Evolutionary conservation across 2,113 vertebrate genomes (phyloP), one percentile per base, ranked within the genome.

Genomic region (Blennius ocellaris): DNA sequence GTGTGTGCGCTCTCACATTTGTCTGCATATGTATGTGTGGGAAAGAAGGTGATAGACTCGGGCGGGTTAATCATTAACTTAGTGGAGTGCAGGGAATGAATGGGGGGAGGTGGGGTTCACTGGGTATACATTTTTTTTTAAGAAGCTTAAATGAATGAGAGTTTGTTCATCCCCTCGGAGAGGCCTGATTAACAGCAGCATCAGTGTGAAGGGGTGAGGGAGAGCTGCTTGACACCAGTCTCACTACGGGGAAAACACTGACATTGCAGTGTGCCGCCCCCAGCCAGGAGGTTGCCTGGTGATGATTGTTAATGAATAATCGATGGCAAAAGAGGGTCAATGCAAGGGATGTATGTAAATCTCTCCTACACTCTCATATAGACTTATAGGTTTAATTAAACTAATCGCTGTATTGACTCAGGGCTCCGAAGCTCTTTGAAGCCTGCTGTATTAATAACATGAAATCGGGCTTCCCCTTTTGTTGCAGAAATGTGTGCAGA

Each of bases 331-430:
- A 48, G 65, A 53, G 67, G 80, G 77, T 87, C 81, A 85, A 30
- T 47, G 65, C 17, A 78, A 69, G 75, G 69, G 52, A 76, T 79
- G 82, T 70, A 76, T 79, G 76, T 63, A 83, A 87, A 88, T 90
- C 86, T 83, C 68, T 40, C 70, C 71, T 51, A 73, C 79, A 49
- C 69, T 86, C 78, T 83, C 66, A 68, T 67, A 47, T 44, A 61
- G 84, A 87, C 82, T 85, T 73, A 77, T 47, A 89, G 74, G 81
- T 91, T 92, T 89, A 91, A 93, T 93, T 89, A 90, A 92, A 92
- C 85, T 88, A 90, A 90, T 92, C 84, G 60, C 84, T 69, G 79
- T 73, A 84, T 84, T 89, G 76, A 92, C 81, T 88, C 45, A 10
- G 44, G 63, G 66, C 75, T 84, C 80, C 73, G 63, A 76, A 87